These are phyloP conservation scores for Scaptomyza hsui DNA, from an alignment of 1,140 invertebrate genomes.

Conservation along the genomic window DNA sequence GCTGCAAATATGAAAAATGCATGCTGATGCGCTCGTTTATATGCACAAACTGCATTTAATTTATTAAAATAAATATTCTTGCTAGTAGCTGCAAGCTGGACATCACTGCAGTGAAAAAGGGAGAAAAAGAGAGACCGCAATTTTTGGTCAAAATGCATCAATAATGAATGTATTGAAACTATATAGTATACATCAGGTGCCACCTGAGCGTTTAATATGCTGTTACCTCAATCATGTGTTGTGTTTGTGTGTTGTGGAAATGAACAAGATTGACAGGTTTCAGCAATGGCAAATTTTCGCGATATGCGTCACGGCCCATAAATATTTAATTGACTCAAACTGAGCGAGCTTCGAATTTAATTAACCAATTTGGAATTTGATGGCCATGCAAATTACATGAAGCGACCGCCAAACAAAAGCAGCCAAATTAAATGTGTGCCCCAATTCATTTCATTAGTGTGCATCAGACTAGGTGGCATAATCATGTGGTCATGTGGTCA, in stretches of 20 bases:
- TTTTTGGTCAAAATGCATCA: constrained; percentile 29
- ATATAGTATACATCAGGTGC: background rate
- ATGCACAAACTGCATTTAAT: constrained; percentile 77
- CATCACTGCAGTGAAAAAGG: background rate
- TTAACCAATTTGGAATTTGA: constrained; percentile 42
- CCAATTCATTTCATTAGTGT: constrained; percentile 50
- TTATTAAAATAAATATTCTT: constrained; percentile 73
- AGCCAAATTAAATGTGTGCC: constrained; percentile 26
- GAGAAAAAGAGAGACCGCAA: constrained; percentile 19
- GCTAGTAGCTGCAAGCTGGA: constrained; percentile 20
- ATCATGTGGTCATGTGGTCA: constrained; percentile 60
- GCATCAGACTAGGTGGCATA: constrained; percentile 34
- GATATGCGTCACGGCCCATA: constrained; percentile 5
- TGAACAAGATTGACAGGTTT: constrained; percentile 47
- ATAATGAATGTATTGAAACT: constrained; percentile 36
- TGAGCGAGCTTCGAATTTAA: constrained; percentile 42
- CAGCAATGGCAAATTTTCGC: constrained; percentile 27
- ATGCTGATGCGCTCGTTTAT: constrained; percentile 75
- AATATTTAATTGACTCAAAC: constrained; percentile 45
- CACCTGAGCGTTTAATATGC: constrained; percentile 43
- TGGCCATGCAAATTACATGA: constrained; percentile 20
- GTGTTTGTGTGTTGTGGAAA: background rate
- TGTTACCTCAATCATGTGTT: constrained; percentile 20
- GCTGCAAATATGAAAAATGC: constrained; percentile 68
- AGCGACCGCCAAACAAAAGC: constrained; percentile 9